Base-by-base conservation (phyloP, 2,797 vertebrate genomes). In the Cichlasoma orientale region DNA sequence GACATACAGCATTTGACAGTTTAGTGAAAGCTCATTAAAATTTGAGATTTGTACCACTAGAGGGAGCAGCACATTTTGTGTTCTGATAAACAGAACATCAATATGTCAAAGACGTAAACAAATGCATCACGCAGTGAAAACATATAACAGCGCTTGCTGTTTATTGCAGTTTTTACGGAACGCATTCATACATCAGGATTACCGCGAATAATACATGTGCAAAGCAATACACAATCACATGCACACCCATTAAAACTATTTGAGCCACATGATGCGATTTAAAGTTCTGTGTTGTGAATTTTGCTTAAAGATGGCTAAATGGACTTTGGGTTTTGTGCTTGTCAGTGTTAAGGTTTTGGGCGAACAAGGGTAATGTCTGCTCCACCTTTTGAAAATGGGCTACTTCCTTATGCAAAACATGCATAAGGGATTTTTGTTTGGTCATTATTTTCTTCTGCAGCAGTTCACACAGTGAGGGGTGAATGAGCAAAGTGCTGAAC, bases 321-420 rank as follows among this genome's bases (percentile, higher is more conserved):
- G 41, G 75, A 44, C 14, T 11, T 85, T 82, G 78, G 19, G 56
- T 83, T 82, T 75, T 47, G 52, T 53, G 79, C 75, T 86, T 79
- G 80, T 89, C 88, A 88, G 88, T 89, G 83, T 81, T 77, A 63
- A 38, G 72, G 78, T 63, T 68, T 69, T n/a, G 50, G 82, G 61
- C 74, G 68, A 86, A 82, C 53, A 61, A 44, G 29, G 72, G 36
- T 83, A 88, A 86, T 82, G 68, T 81, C 68, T 78, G 54, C 36
- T 74, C 75, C 53, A 77, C 77, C 85, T 88, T 79, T 66, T 54
- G 57, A 84, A 89, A 92, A 89, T 72, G 44, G 33, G 50, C 79
- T 89, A 81, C 80, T 90, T 90, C 80, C 79, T 86, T 88, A 89
- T 94, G 87, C 87, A 91, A 91, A 93, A 92, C 85, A 83, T 85